phyloP scores from a whole-genome alignment of 2,113 vertebrate genomes.

The Gadus macrocephalus region DNA sequence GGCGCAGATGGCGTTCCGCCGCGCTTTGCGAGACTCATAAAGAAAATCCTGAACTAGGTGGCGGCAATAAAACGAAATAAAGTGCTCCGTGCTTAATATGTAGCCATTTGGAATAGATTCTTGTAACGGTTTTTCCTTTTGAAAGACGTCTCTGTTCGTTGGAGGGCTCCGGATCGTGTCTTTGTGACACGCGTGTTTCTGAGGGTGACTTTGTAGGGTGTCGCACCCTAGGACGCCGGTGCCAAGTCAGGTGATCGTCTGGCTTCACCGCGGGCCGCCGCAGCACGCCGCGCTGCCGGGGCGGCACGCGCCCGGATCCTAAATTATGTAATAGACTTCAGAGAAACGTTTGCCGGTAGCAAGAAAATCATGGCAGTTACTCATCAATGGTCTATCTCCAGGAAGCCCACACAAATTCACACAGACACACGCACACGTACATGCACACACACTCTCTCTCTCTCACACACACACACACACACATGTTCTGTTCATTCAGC shows the following conservation, averaged over 20 bases:
- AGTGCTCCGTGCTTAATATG: constrained; percentile 26
- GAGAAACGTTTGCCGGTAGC: constrained; percentile 37
- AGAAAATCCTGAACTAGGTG: constrained; percentile 47
- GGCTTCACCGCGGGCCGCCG: constrained; percentile 21
- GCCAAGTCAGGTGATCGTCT: constrained; percentile 34
- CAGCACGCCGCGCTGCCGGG: constrained; percentile 21
- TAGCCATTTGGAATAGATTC: constrained; percentile 6
- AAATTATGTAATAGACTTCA: constrained; percentile 50
- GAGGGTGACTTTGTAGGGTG: constrained; percentile 24
- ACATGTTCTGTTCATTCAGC: constrained; percentile 41
- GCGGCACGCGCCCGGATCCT: constrained; percentile 25
- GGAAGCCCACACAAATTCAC: constrained; percentile 4
- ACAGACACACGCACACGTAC: constrained; percentile 5
- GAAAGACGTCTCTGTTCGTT: constrained; percentile 16
- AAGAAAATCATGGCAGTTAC: constrained; percentile 39
- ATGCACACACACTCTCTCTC: not conserved
- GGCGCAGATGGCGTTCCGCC: constrained; percentile 64
- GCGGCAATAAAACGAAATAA: constrained; percentile 34
- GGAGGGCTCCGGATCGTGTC: constrained; percentile 22
- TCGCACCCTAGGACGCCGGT: constrained; percentile 13
- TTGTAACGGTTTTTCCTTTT: not conserved
- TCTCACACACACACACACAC: not conserved
- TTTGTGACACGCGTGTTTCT: constrained; percentile 28
- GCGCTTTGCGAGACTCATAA: constrained; percentile 37
- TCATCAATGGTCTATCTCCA: constrained; percentile 56